Conservation (phyloP, 2,113 vertebrate genomes). For the Grantiella picta region DNA sequence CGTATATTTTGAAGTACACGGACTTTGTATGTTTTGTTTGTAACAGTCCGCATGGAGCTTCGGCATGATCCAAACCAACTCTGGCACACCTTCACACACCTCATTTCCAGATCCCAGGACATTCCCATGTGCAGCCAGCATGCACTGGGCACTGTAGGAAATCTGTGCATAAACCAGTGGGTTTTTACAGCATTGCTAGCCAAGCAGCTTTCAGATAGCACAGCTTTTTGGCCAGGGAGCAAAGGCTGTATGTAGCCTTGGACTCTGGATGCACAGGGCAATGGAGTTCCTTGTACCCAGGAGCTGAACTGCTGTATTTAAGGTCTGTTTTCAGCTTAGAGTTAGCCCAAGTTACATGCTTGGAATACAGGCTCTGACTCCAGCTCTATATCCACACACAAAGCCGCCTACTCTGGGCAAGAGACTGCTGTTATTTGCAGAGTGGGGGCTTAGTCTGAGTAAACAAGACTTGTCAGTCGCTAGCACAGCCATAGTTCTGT, state of each 20-base stretch:
- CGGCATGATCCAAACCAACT: not conserved
- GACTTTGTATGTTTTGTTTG: constrained; percentile 43
- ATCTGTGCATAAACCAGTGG: not conserved
- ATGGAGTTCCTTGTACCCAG: not conserved
- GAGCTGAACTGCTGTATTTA: not conserved
- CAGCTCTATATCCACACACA: not conserved
- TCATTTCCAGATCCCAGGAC: not conserved
- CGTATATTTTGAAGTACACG: not conserved
- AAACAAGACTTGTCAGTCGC: not conserved
- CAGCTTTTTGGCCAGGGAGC: not conserved
- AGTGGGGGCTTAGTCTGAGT: not conserved
- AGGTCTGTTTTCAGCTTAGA: not conserved
- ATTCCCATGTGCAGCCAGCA: not conserved
- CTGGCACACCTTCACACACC: not conserved
- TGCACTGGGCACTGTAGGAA: accelerated
- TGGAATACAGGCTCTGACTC: not conserved
- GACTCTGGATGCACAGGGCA: not conserved
- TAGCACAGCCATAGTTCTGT: not conserved
- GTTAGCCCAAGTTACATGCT: not conserved
- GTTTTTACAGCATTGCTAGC: not conserved
- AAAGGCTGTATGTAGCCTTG: not conserved
- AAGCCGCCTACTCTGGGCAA: not conserved
- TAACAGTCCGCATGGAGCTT: not conserved
- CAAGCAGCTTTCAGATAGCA: not conserved
- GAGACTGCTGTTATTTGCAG: not conserved